Base-by-base conservation (phyloP, 1,140 invertebrate genomes). In the Samia ricini region DNA sequence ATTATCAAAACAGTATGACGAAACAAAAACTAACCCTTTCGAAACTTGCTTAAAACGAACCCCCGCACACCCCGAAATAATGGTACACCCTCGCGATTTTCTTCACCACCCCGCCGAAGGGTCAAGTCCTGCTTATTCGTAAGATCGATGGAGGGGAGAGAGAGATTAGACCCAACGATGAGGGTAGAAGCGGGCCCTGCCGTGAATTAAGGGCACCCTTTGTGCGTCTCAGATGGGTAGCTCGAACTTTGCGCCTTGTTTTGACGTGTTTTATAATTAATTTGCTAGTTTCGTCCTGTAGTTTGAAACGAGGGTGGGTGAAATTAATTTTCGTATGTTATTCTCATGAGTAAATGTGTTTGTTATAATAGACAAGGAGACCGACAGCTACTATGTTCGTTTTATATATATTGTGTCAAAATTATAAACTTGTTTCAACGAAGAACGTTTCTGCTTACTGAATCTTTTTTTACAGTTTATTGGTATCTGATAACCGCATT, bases 261-360 rank as follows among this genome's bases (percentile, higher is more conserved):
- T 88, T 88, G 86, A 89, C 87, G 81, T 80, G 68, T 88, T 87
- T 82, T 85, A 86, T 89, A 89, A 89, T 89, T 89, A 89, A 89
- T 89, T 89, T 82, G 86, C 78, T 89, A 89, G 87, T 89, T 89
- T 83, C 69, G 62, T 64, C 71, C 74, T 80, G 83, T 87, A 87
- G 80, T 89, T 87, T 77, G n/a, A n/a, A 81, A 85, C 79, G 79
- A 82, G 83, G 79, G 85, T 71, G 68, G 69, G 61, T 52, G 69
- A 79, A 79, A 81, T 82, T 83, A 81, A 79, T 83, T 79, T 78
- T 79, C 77, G 79, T n/a, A n/a, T 73, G 76, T 79, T 79, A 74
- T 77, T 72, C 71, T 66, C 64, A 20, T 19, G 54, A 56, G 23
- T 56, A 21, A 36, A 42, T 48, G 56, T 58, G 19, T 51, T 20